Base-by-base conservation (phyloP, 2,888 invertebrate genomes). In the Apeira syringaria region DNA sequence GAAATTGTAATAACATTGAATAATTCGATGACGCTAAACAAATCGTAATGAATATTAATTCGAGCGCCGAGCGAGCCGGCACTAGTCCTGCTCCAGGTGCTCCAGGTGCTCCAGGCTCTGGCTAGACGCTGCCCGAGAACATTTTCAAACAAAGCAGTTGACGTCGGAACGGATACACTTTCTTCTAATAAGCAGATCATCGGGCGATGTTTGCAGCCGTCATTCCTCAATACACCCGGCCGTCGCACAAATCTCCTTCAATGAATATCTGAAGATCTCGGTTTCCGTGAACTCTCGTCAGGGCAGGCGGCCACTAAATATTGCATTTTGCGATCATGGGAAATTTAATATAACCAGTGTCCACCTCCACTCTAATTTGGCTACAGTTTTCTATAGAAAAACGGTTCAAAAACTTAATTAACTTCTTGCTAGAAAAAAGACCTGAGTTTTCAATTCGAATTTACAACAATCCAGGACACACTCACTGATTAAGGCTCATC, bases 21-120 rank as follows among this genome's bases (percentile, higher is more conserved):
- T 70, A 67, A 68, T 67, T 75, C 67, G 61, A 68, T 61, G 59
- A 63, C 56, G 33, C 71, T 80, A 53, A 53, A 74, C 58, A 63
- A 68, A 69, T 59, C 59, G 59, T 64, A n/a, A n/a, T 52, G 66
- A 71, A 65, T 75, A 74, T 75, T 73, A 67, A 70, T 66, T 66
- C 60, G 51, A 74, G 68, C 56, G 59, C 44, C 48, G 47, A 73
- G 71, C 67, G 68, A 61, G 53, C 58, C 54, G 44, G 61, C 45
- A 59, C 57, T 56, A 56, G 63, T 63, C 60, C 53, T 54, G 49
- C 58, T 61, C 57, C 52, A 56, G 47, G 49, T 56, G 58, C 37
- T n/a, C n/a, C n/a, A n/a, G n/a, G n/a, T n/a, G n/a, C n/a, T n/a
- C n/a, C n/a, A n/a, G n/a, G n/a, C n/a, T n/a, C n/a, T n/a, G n/a